Conservation (phyloP, 2,113 vertebrate genomes). For the Epinephelus fuscoguttatus region DNA sequence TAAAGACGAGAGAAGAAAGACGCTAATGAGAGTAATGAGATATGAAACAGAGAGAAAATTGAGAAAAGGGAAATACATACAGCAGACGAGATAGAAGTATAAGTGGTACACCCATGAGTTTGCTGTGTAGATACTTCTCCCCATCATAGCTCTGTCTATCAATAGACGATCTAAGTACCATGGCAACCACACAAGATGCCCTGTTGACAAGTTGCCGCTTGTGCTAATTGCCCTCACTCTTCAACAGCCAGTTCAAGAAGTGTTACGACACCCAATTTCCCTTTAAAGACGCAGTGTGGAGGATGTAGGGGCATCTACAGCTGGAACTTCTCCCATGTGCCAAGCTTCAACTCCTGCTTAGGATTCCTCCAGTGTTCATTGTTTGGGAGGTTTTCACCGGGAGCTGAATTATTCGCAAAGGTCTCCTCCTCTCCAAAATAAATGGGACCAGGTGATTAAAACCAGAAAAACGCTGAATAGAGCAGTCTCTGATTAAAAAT, state of each 20-base stretch:
- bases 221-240: not conserved
- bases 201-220: not conserved
- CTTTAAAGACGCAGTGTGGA: not conserved
- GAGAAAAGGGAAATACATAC: not conserved
- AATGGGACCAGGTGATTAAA: too few species aligned
- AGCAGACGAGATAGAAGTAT: not conserved
- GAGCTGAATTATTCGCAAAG: too few species aligned
- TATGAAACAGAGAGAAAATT: not conserved
- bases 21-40: conserved; percentile 18
- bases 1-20: not conserved
- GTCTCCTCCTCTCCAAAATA: too few species aligned
- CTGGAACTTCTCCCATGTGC: too few species aligned
- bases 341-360: too few species aligned
- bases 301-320: too few species aligned
- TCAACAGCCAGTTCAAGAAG: conserved; percentile 22
- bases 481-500: too few species aligned
- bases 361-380: too few species aligned
- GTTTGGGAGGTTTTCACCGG: too few species aligned
- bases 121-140: not conserved
- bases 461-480: too few species aligned
- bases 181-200: not conserved
- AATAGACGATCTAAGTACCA: conserved; percentile 5
- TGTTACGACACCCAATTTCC: conserved; percentile 5
- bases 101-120: not conserved
- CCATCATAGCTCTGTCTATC: conserved; percentile 8